Conservation (phyloP, 2,797 vertebrate genomes). For the Lepus oiostolus region DNA sequence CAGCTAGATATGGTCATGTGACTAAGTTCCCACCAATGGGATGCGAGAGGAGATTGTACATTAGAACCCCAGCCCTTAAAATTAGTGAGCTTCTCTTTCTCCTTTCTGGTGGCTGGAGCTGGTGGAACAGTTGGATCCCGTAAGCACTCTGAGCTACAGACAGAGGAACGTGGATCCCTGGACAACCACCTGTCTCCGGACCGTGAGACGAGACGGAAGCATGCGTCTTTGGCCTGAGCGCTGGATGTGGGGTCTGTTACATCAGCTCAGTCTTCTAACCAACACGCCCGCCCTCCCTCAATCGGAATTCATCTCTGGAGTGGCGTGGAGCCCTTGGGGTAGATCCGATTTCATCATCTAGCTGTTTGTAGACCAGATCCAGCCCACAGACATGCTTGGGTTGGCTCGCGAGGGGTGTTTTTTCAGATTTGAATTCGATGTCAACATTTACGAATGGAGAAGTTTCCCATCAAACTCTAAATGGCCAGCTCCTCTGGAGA, state of each 20-base stretch:
- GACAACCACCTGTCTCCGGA: background rate
- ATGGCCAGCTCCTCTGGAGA: constrained; percentile 15
- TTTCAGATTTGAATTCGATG: background rate
- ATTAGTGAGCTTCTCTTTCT: background rate
- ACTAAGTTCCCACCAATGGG: background rate
- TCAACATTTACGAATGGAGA: constrained; percentile 52
- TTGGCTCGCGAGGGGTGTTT: background rate
- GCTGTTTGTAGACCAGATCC: constrained; percentile 28
- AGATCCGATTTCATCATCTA: constrained; percentile 51
- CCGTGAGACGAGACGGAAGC: background rate
- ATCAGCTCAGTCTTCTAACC: background rate
- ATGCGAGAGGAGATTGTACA: background rate
- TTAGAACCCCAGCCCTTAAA: background rate
- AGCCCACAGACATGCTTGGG: constrained; percentile 22
- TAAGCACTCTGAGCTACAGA: background rate
- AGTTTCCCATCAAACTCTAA: constrained; percentile 40
- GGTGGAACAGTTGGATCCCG: background rate
- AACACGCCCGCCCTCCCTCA: background rate
- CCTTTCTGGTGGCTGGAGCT: background rate
- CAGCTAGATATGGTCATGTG: background rate
- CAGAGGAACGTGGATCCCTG: background rate
- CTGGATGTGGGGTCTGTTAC: background rate
- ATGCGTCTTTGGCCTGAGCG: background rate
- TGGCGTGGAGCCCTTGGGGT: background rate
- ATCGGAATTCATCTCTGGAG: constrained; percentile 57